Percentiles rank a stretch among this genome's conserved stretches.
Conservation (phyloP, 1,140 invertebrate genomes). For the Danaus plexippus region DNA sequence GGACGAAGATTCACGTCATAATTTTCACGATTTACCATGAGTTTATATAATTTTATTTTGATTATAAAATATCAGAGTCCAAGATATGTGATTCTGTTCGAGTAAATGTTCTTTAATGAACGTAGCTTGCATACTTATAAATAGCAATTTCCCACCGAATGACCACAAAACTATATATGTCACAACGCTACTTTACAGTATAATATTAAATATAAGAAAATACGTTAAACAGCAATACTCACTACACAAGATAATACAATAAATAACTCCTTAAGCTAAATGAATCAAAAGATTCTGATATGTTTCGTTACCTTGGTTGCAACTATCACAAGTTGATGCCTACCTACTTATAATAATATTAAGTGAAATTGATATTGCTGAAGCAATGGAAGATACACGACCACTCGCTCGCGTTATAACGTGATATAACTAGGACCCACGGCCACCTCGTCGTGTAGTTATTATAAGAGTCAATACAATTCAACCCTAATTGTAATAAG, state of each 20-base stretch:
- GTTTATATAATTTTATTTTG: no score
- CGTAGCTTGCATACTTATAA: no score
- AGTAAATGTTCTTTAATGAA: no score
- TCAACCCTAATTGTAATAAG: no score
- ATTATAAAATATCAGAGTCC: no score
- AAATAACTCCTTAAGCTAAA: constrained; percentile 41
- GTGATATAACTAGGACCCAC: no score
- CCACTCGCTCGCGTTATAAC: no score
- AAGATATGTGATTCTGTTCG: no score
- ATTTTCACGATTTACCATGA: no score
- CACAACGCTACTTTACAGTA: constrained; percentile 24
- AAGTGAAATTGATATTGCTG: constrained; percentile 53
- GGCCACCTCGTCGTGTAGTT: no score
- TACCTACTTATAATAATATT: constrained; percentile 37
- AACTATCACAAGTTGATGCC: constrained; percentile 69
- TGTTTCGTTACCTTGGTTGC: constrained; percentile 71
- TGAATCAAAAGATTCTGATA: constrained; percentile 72
- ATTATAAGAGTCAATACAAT: no score
- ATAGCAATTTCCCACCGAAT: constrained; percentile 22
- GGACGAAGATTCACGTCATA: no score
- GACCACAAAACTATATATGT: constrained; percentile 19
- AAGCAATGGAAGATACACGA: constrained; percentile 5
- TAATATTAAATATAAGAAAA: constrained; percentile 14
- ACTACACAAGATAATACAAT: constrained; percentile 29
- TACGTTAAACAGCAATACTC: constrained; percentile 20